Evolutionary conservation across 2,888 invertebrate species (phyloP), one percentile per base, ranked within the genome.

Genomic region (Lepidocyrtoides sp.): DNA sequence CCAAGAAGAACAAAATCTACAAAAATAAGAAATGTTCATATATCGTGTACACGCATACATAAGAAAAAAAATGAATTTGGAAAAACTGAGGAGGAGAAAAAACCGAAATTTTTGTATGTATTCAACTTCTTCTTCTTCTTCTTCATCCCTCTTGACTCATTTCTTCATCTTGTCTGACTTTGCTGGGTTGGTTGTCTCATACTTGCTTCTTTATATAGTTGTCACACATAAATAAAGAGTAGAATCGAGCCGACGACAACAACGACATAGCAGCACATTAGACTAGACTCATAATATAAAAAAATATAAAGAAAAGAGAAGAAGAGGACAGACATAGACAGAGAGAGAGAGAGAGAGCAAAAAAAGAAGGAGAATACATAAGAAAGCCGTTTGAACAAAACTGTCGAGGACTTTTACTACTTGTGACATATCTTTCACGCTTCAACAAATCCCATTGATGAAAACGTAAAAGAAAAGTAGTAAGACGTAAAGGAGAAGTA

Each of bases 381-480:
- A 91, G 69, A 87, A 91, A 77, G 87, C 84, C 81, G 84, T 91
- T 91, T 91, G 91, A 91, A 91, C 87, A 91, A 90, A 91, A 91
- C 91, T 91, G 91, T 91, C 91, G 91, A 91, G 91, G 86, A 91
- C 87, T 87, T 91, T 91, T 91, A 83, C 91, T 91, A 91, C 87
- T 91, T 91, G 87, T 91, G 87, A 91, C 91, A 91, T 87, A 91
- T 91, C 91, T 91, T 91, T 91, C 91, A 91, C 91, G 91, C 91
- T 91, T 91, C 91, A 91, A 91, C 91, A 91, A 91, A 87, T 91
- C 87, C 91, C 91, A 91, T 91, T 91, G 91, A 90, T 84, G 90
- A 91, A 91, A 87, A 83, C 83, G 91, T 91, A 87, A 87, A 87
- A 44, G 81, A 91, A 86, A 91, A 81, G 63, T 54, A 75, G 72